Conservation (phyloP, 2,888 invertebrate species). For the Acleris laterana region DNA sequence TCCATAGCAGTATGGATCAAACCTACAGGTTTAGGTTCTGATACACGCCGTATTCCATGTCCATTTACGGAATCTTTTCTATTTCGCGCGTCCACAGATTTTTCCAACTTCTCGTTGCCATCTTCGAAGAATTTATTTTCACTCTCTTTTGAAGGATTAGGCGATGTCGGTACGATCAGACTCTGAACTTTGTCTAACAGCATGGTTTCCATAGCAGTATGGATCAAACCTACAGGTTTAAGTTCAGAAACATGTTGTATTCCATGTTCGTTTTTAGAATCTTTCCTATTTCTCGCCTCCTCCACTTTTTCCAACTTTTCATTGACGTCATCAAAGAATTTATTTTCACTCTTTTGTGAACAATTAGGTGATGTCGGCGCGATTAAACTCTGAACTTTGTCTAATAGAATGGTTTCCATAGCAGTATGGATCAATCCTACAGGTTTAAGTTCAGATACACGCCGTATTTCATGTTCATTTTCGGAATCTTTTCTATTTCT, state of each 20-base stretch:
- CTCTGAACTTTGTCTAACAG: too few relatives aligned
- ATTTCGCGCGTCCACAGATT: background rate
- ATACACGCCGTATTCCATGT: background rate
- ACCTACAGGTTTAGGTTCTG: too few relatives aligned
- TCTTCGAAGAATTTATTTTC: too few relatives aligned
- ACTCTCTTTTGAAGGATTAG: too few relatives aligned
- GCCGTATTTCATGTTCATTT: conserved; percentile 3
- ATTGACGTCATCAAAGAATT: conserved; percentile 74
- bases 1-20: background rate
- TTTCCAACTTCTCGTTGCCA: too few relatives aligned
- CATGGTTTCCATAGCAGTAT: background rate
- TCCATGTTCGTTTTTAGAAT: conserved; percentile 8
- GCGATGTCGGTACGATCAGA: too few relatives aligned
- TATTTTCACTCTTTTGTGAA: conserved; percentile 52
- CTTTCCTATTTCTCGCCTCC: conserved; percentile 10
- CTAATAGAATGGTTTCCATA: conserved; percentile 83
- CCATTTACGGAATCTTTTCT: conserved; percentile 2
- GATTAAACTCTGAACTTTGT: conserved; percentile 61
- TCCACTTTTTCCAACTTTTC: conserved; percentile 67
- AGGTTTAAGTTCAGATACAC: too few relatives aligned
- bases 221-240: too few relatives aligned
- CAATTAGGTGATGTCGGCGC: conserved; percentile 66
- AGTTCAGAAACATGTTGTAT: background rate
- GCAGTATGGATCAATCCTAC: conserved; percentile 79
- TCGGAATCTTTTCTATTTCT: background rate